These are phyloP conservation scores for Cydia fagiglandana DNA, from an alignment of 1,140 invertebrate genomes.

Conservation along the genomic window DNA sequence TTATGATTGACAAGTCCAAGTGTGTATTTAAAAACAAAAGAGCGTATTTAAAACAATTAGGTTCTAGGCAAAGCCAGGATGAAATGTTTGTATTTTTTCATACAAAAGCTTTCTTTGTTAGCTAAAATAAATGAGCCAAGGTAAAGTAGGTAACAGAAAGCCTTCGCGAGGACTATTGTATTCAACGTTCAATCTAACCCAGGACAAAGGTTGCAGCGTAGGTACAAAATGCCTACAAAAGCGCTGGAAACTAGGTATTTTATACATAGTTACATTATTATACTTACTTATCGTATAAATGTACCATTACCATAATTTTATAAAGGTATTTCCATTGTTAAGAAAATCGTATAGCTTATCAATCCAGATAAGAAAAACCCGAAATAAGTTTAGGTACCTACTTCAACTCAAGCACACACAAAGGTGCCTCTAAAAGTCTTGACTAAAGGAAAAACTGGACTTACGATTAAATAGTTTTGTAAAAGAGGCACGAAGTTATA, in stretches of 20 bases:
- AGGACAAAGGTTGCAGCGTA: slow-evolving; percentile 9
- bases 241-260: not conserved
- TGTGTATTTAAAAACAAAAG: too few relatives aligned
- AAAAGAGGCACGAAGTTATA: too few relatives aligned
- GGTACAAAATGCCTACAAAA: slow-evolving; percentile 20
- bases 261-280: not conserved
- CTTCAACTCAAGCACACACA: too few relatives aligned
- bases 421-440: too few relatives aligned
- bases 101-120: slow-evolving; percentile 12
- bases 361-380: not conserved
- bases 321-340: not conserved
- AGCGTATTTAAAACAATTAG: not conserved
- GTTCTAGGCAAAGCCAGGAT: not conserved
- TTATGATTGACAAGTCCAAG: too few relatives aligned
- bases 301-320: not conserved
- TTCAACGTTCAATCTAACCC: slow-evolving; percentile 11
- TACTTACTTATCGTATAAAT: too few relatives aligned
- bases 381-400: too few relatives aligned
- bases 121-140: not conserved
- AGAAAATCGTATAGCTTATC: not conserved
- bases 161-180: slow-evolving; percentile 1
- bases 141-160: slow-evolving; percentile 6
- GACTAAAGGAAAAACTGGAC: not conserved
- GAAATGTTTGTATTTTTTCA: not conserved
- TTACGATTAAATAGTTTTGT: too few relatives aligned